A percentile compares a stretch with the other conserved stretches of the same genome.
phyloP scores from a whole-genome alignment of 2,113 vertebrate genomes.

The Actenoides hombroni region DNA sequence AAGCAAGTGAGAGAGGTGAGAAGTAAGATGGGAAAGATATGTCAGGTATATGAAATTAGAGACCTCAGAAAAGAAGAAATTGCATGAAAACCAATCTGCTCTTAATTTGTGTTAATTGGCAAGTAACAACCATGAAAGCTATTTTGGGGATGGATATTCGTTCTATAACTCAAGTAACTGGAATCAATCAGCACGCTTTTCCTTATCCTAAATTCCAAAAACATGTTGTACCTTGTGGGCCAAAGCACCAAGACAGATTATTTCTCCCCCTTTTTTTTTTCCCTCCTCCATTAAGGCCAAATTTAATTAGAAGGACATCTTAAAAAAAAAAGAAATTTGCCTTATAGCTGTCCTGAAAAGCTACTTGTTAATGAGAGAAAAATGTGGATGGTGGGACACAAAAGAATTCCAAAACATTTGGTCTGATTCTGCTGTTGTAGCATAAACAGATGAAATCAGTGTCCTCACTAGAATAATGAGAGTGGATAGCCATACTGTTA shows the following conservation, averaged over 20 bases:
- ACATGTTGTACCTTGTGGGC: background rate
- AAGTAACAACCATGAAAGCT: conserved; percentile 53
- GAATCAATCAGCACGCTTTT: conserved; percentile 37
- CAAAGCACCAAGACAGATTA: background rate
- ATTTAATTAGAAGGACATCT: background rate
- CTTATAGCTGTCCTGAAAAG: background rate
- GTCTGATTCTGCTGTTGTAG: background rate
- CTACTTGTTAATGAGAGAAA: background rate
- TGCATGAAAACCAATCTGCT: conserved; percentile 42
- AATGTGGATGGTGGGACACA: background rate
- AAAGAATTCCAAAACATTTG: background rate
- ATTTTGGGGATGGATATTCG: conserved; percentile 24
- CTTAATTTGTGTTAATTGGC: conserved; percentile 58
- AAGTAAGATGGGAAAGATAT: background rate
- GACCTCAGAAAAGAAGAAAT: conserved; percentile 1
- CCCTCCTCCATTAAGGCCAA: background rate
- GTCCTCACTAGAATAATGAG: background rate
- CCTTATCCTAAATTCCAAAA: conserved; percentile 18
- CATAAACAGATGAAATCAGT: background rate
- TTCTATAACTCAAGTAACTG: conserved; percentile 37
- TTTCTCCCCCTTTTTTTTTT: background rate
- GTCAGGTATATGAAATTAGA: background rate
- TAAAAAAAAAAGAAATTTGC: background rate
- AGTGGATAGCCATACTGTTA: background rate
- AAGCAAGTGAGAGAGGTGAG: background rate